Evolutionary conservation across 1,140 invertebrate species (phyloP), one percentile per base, ranked within the genome.

Genomic region (Ectropis grisescens): DNA sequence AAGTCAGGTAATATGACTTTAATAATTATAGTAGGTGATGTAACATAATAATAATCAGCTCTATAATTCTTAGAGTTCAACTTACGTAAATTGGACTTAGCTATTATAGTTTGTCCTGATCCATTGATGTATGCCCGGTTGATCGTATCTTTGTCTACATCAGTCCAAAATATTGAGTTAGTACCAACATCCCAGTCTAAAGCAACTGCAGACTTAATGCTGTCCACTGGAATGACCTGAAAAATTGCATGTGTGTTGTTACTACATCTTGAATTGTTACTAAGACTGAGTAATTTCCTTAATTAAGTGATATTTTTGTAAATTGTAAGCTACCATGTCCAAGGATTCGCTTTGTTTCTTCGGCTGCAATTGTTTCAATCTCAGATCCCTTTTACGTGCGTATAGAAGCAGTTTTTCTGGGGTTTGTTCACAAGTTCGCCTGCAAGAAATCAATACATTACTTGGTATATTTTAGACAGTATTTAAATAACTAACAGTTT

Each of bases 141-240:
- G 8, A 97, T 95, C 1, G 91, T 89, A 53, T 93, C 89, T 11
- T 89, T 87, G 44, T 93, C 92, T 0, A 94, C 88, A 61, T 96
- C 94, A 0, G 93, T 92, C 94, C 94, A 96, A 58, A 90, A 96
- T 57, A 96, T 92, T 10, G 88, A 88, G 55, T 95, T 91, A 2
- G 84, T 87, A 27, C 89, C 85, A 7, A 89, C 87, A 65, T 95
- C 93, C 91, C 92, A 96, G 33, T 93, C 90, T 5, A 96, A 66
- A 1, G 92, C 93, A 1, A 93, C 89, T 0, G 91, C 93, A 35
- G 91, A 92, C 61, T 91, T 91, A 2, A 96, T 85, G 34, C 89
- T 88, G 59, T 93, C 90, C 7, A 94, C 82, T 0, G 93, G 92
- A 34, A 94, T 88, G 0, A 93, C 89, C 82, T 84, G 45, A 37